Evolutionary conservation across 1,140 invertebrate species (phyloP).

Genomic region (Achatina immaculata): DNA sequence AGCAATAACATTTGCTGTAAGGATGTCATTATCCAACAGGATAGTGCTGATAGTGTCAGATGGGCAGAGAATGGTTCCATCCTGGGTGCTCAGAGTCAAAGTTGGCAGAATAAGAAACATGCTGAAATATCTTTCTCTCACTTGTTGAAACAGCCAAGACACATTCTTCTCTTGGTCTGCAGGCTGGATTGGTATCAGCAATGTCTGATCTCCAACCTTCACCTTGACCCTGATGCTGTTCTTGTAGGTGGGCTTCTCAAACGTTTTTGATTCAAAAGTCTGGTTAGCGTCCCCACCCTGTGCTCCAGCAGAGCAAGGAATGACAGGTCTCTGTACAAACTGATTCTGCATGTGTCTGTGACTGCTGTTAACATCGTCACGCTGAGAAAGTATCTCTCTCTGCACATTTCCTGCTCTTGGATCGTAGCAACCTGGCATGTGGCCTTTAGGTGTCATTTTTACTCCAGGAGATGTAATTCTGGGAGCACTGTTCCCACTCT

Average conservation of each 20-base stretch:
- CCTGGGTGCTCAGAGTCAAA: conserved; percentile 24
- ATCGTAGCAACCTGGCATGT: too few species aligned
- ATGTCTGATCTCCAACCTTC: conserved; percentile 11
- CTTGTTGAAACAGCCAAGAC: conserved; percentile 23
- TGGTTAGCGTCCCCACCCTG: neutral
- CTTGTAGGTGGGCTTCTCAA: neutral
- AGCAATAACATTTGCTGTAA: conserved; percentile 18
- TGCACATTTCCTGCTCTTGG: neutral
- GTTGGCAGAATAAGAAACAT: conserved; percentile 21
- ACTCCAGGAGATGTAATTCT: neutral
- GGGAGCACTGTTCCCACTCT: neutral
- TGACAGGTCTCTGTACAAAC: neutral
- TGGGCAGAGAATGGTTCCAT: conserved; percentile 25
- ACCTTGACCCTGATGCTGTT: conserved; percentile 27
- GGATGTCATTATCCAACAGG: neutral
- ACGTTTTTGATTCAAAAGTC: neutral
- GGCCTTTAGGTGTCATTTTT: neutral
- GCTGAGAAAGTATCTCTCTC: neutral
- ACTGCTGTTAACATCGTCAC: neutral
- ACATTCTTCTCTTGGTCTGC: conserved; percentile 20
- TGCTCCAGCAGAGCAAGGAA: neutral
- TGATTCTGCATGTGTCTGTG: neutral
- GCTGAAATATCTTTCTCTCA: conserved; percentile 30
- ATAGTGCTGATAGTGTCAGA: conserved; percentile 12
- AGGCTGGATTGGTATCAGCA: conserved; percentile 29